Conservation (phyloP, 2,113 vertebrate genomes). For the Cavia porcellus region DNA sequence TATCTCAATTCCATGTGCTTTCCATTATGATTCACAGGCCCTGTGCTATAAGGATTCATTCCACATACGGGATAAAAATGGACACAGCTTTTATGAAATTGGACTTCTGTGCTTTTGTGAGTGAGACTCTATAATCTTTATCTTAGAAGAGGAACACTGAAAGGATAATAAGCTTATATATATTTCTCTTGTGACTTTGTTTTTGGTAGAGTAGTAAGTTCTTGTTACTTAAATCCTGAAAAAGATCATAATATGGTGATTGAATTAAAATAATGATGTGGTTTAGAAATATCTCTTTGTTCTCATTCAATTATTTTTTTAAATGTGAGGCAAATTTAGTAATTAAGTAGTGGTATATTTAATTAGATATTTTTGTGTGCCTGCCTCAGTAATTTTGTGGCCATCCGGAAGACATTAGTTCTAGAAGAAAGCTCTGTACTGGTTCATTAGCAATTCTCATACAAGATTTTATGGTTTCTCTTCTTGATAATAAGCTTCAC, state of each 20-base stretch:
- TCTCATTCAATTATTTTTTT: not conserved
- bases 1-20: conserved; percentile 4
- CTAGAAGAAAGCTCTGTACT: conserved; percentile 1
- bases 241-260: conserved; percentile 1
- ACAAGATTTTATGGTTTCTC: not conserved
- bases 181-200: not conserved
- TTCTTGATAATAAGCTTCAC: not conserved
- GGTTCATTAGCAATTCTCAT: not conserved
- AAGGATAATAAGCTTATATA: not conserved
- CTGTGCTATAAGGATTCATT: not conserved
- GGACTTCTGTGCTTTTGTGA: not conserved
- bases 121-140: not conserved
- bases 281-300: conserved; percentile 11
- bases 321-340: not conserved
- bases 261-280: conserved; percentile 32
- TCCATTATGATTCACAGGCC: not conserved
- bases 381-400: not conserved
- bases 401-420: not conserved
- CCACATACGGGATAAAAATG: not conserved
- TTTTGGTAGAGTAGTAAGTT: conserved; percentile 17
- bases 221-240: not conserved
- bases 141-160: not conserved
- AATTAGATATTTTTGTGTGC: not conserved
- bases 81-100: conserved; percentile 39
- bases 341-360: not conserved